Evolutionary conservation across 1,140 invertebrate species (phyloP).

Genomic region (Latrodectus geometricus): DNA sequence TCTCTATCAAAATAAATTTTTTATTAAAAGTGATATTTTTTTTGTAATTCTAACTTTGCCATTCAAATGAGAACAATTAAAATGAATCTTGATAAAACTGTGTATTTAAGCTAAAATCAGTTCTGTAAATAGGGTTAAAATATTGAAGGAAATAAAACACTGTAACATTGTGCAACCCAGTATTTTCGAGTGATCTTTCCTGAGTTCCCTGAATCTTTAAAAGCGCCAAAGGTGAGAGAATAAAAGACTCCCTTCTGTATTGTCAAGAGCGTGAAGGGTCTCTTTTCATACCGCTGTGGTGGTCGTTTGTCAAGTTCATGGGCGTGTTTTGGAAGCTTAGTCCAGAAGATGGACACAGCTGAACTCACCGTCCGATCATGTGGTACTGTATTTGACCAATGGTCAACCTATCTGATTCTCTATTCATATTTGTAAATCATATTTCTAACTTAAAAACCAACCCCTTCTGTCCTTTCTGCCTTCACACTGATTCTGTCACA

Average conservation of each 20-base stretch:
- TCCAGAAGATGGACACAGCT: conserved; percentile 35
- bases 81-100: no score
- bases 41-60: no score
- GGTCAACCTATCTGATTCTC: background rate
- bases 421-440: background rate
- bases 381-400: conserved; percentile 5
- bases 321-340: conserved; percentile 27
- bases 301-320: background rate
- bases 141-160: no score
- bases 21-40: no score
- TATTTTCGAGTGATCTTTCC: background rate
- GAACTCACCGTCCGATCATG: conserved; percentile 9
- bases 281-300: background rate
- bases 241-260: background rate
- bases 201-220: background rate
- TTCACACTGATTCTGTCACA: background rate
- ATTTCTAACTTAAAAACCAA: background rate
- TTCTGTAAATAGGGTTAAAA: no score
- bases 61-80: no score
- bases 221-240: background rate
- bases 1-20: no score
- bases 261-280: background rate
- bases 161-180: no score
- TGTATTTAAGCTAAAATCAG: no score
- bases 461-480: background rate